phyloP scores from a whole-genome alignment of 2,797 vertebrate species.

The Microctenopoma lineatum region DNA sequence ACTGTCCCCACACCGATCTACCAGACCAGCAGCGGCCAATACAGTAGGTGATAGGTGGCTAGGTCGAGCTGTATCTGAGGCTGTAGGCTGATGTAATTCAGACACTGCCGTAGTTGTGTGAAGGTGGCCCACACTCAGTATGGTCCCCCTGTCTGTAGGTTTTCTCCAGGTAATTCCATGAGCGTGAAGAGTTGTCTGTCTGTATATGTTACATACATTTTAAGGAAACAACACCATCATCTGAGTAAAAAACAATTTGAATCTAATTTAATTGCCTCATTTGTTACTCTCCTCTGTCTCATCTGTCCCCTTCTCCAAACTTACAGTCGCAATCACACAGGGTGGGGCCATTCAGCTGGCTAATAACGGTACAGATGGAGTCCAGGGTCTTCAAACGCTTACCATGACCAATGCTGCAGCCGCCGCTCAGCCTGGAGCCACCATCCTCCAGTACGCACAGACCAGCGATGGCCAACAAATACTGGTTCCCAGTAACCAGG shows the following conservation, averaged over 20 bases:
- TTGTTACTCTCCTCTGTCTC: background rate
- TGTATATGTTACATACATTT: background rate
- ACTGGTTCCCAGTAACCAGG: constrained; percentile 97
- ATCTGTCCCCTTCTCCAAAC: constrained; percentile 6
- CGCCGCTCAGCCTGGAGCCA: constrained; percentile 91
- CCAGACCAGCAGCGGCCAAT: constrained; percentile 98
- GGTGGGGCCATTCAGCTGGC: constrained; percentile 98
- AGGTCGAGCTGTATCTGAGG: background rate
- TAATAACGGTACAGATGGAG: constrained; percentile 97
- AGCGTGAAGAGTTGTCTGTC: too few relatives aligned
- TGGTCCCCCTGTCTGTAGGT: too few relatives aligned
- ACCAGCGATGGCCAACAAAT: constrained; percentile 98
- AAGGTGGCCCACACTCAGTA: too few relatives aligned
- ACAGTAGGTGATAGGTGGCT: constrained; percentile 88
- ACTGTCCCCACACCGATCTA: constrained; percentile 99
- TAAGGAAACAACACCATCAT: background rate
- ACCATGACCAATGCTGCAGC: constrained; percentile 94
- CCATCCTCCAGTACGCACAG: constrained; percentile 98
- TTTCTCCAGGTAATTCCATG: too few relatives aligned
- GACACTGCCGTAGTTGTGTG: too few relatives aligned
- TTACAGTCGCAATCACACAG: constrained; percentile 96
- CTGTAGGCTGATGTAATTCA: background rate
- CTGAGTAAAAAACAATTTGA: background rate
- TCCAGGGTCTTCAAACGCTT: constrained; percentile 95
- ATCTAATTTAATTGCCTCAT: background rate